Percentiles rank a stretch among this genome's conserved stretches.
These are phyloP conservation scores for Aphaenogaster ashmeadi DNA, from an alignment of 1,140 invertebrate genomes.

Conservation along the genomic window DNA sequence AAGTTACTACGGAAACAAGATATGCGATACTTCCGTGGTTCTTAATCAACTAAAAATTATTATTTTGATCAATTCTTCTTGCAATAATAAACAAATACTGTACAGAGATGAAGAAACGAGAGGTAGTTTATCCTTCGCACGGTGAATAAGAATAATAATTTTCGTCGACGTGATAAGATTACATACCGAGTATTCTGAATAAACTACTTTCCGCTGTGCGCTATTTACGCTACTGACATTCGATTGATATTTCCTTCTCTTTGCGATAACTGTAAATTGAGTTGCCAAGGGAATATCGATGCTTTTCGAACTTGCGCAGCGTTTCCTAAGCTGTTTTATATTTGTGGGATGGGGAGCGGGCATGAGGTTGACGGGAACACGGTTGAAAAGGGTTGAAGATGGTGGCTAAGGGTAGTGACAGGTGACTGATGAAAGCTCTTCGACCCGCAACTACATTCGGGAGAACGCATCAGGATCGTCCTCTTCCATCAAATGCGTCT, in stretches of 20 bases:
- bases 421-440: conserved; percentile 78
- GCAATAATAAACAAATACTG: conserved; percentile 4
- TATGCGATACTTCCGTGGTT: not conserved
- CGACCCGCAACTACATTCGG: conserved; percentile 51
- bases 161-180: conserved; percentile 7
- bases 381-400: conserved; percentile 68
- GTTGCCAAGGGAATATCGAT: conserved; percentile 57
- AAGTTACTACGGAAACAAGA: not conserved
- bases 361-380: conserved; percentile 58
- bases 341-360: conserved; percentile 22
- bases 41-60: conserved; percentile 17
- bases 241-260: conserved; percentile 54
- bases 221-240: conserved; percentile 38
- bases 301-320: conserved; percentile 50
- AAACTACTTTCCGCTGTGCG: conserved; percentile 33
- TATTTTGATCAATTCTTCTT: conserved; percentile 15
- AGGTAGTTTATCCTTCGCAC: not conserved
- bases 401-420: conserved; percentile 74
- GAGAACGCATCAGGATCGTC: conserved; percentile 25
- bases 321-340: conserved; percentile 60
- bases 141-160: conserved; percentile 6
- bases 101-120: not conserved
- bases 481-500: conserved; percentile 61
- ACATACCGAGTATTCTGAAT: conserved; percentile 8
- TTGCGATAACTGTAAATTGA: conserved; percentile 64